These are phyloP conservation scores for Drosophila yooni DNA, from an alignment of 2,888 invertebrate species.

Conservation along the genomic window DNA sequence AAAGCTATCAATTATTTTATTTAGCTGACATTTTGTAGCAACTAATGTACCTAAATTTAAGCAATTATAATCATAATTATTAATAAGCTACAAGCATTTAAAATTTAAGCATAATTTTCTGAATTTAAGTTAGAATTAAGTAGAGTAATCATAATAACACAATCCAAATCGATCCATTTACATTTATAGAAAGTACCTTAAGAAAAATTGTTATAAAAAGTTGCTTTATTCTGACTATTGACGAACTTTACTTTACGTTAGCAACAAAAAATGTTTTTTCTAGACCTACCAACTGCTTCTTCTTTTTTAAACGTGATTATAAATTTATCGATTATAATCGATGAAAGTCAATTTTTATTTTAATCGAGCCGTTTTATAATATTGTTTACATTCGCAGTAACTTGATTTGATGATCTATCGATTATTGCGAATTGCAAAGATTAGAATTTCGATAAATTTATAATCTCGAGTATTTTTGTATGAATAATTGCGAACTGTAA, in stretches of 20 bases:
- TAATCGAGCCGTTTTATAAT: background rate
- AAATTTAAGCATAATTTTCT: too few species aligned
- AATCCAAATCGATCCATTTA: conserved; percentile 70
- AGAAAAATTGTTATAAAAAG: background rate
- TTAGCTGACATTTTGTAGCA: conserved; percentile 9
- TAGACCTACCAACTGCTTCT: conserved; percentile 19
- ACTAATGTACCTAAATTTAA: conserved; percentile 18
- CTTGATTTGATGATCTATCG: too few species aligned
- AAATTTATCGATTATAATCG: conserved; percentile 5
- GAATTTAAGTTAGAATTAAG: background rate
- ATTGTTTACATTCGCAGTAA: background rate
- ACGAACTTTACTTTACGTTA: background rate
- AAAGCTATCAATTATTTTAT: conserved; percentile 19
- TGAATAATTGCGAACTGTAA: background rate
- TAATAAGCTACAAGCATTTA: background rate
- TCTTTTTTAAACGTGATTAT: background rate
- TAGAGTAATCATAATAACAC: background rate
- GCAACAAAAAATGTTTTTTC: background rate
- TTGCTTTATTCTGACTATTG: background rate
- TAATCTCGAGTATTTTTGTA: background rate
- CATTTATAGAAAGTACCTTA: background rate
- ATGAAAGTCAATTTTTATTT: background rate
- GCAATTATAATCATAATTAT: conserved; percentile 23
- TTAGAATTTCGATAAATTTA: background rate
- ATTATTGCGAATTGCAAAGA: background rate